A percentile compares a stretch with the other conserved stretches of the same genome.
Evolutionary conservation across 2,113 vertebrate species (phyloP).

Genomic region (Egretta garzetta): DNA sequence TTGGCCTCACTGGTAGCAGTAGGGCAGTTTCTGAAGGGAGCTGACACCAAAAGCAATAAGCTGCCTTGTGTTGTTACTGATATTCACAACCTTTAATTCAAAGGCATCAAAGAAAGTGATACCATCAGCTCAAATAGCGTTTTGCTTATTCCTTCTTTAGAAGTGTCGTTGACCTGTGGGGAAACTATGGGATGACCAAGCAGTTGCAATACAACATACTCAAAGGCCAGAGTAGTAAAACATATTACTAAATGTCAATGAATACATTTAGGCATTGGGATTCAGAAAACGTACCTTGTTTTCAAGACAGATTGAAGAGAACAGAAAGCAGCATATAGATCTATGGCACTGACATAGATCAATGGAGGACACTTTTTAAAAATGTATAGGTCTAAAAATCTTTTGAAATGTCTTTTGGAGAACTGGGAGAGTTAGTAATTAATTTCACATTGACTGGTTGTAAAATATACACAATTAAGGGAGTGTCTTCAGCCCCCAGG

Average conservation of each 20-base stretch:
- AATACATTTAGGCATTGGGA: conserved; percentile 42
- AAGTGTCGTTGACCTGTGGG: background rate
- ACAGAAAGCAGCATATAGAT: background rate
- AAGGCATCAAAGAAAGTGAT: background rate
- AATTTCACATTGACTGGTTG: conserved; percentile 31
- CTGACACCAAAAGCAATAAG: background rate
- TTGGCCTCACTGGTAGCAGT: background rate
- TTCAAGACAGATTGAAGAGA: conserved; percentile 13
- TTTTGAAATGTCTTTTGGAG: conserved; percentile 33
- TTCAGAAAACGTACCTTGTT: conserved; percentile 37
- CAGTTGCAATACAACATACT: background rate
- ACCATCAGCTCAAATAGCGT: background rate
- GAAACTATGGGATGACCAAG: background rate
- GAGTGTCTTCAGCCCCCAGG: background rate
- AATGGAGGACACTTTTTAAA: background rate
- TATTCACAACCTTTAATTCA: conserved; percentile 23
- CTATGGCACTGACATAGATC: conserved; percentile 42
- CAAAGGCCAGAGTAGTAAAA: conserved; percentile 68
- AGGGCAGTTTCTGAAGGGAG: background rate
- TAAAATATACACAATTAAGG: conserved; percentile 32
- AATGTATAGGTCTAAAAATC: conserved; percentile 42
- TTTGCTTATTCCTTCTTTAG: conserved; percentile 12
- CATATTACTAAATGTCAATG: conserved; percentile 68
- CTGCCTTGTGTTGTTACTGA: background rate
- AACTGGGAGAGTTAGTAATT: background rate